Base-by-base conservation (phyloP, 2,113 vertebrate species). In the Tetraodon nigroviridis region DNA sequence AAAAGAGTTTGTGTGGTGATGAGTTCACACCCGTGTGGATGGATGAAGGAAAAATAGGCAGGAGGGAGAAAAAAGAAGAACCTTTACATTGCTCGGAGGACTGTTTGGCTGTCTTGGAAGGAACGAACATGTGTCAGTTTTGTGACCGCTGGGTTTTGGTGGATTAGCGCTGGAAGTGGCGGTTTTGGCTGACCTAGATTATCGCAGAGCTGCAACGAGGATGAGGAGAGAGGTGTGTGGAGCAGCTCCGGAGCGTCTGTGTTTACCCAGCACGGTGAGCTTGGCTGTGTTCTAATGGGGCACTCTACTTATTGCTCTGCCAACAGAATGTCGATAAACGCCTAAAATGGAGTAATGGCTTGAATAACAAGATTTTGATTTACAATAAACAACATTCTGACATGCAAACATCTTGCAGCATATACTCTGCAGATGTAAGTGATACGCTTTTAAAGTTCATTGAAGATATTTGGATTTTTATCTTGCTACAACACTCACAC, bases 231-330 rank as follows among this genome's bases (percentile, higher is more conserved):
- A 41, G 53, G 68, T 56, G 67, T 51, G 18, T 50, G 60, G 70
- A 82, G 32, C 79, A 54, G 67, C 71, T 67, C 64, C 8, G 55
- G 61, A 75, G 68, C 80, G 66, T 80, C 76, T 78, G 72, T 74
- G 69, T 83, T 72, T 67, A 78, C 65, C 61, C 69, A 53, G 67
- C 60, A 73, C 61, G 85, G 85, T 87, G 80, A 88, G 87, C 61
- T 65, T 49, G 47, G 61, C 76, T 65, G 53, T 65, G 57, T 63
- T 75, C 64, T 69, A 49, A 76, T 56, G 69, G 74, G 64, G 58
- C 64, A 73, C 74, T 73, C 46, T 50, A 75, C 64, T 85, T 69
- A 76, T 58, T 59, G 71, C 42, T 78, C 67, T 69, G 51, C 58
- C 29, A 53, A 50, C 21, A 15, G 3, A 58, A 55, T 51, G 16